Evolutionary conservation across 2,113 vertebrate species (phyloP), one percentile per base, ranked within the genome.

Genomic region (Serilophus lunatus): DNA sequence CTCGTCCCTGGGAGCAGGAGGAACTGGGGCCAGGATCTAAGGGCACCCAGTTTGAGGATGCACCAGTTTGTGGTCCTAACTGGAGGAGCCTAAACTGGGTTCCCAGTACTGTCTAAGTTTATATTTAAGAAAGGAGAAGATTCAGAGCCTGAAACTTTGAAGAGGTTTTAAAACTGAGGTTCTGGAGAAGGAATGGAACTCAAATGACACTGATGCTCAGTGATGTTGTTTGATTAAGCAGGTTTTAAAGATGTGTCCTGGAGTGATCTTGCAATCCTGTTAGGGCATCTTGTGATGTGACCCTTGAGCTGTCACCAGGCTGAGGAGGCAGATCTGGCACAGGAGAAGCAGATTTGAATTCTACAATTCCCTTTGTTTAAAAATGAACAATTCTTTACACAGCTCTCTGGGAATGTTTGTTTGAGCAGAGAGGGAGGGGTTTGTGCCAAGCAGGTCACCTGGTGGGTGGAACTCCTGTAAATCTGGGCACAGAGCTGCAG

Each of bases 171-270:
- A 93, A 91, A 49, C 38, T 44, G 92, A 63, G 82, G 4, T 77
- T 59, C 16, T 57, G 10, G 76, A 38, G 68, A 54, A 53, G 75
- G 45, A 74, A 18, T 29, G 54, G 63, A 15, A 3, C 59, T 81
- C 28, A 91, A 82, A 64, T 69, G 89, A 18, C 74, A 49, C 72
- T 15, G 87, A 44, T 88, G 81, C 84, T 84, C 60, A 82, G 75
- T 72, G 15, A 9, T 0, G 8, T 47, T 53, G 36, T 80, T 66
- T 79, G 61, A 60, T 45, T 94, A 42, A 95, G 84, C 29, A 74
- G 88, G 63, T 86, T 90, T 91, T 92, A 88, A 82, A 70, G 71
- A 35, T 44, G 66, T 92, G 76, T 70, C 92, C 92, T 68, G 72
- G 69, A 44, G 12, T 79, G 68, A 61, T 29, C 82, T 61, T 38